Evolutionary conservation across 92 coral and sea anemone species (phyloP).

Genomic region (Zoanthus sociatus): DNA sequence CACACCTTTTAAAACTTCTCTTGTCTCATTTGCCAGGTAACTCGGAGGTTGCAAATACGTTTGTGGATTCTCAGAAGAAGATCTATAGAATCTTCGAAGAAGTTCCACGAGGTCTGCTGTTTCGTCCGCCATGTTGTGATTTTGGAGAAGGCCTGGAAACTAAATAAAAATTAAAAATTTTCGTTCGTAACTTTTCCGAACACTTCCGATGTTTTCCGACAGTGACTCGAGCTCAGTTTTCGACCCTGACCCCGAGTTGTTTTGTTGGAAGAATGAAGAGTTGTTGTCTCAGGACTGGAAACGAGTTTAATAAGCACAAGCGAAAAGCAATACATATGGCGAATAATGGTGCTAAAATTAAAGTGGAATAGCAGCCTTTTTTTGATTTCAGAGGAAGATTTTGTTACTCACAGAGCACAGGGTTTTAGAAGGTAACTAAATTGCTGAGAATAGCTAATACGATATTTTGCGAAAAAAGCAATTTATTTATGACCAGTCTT

Average conservation of each 20-base stretch:
- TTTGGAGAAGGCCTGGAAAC: slow-evolving; percentile 24
- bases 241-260: too few species aligned
- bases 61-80: slow-evolving; percentile 66
- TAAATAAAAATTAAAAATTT: background rate
- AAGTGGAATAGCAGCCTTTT: background rate
- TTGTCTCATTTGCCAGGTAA: slow-evolving; percentile 64
- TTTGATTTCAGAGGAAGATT: background rate
- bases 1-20: slow-evolving; percentile 61
- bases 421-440: slow-evolving; percentile 12
- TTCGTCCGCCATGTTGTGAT: slow-evolving; percentile 78
- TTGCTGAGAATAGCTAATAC: background rate
- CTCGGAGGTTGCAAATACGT: slow-evolving; percentile 72
- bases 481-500: background rate
- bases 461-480: background rate
- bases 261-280: background rate
- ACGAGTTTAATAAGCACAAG: slow-evolving; percentile 4
- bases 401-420: background rate
- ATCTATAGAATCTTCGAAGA: slow-evolving; percentile 53
- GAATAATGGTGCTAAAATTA: slow-evolving; percentile 12
- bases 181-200: slow-evolving; percentile 2
- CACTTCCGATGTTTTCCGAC: background rate
- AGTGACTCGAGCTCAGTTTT: background rate
- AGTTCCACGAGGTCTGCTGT: slow-evolving; percentile 61
- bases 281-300: background rate
- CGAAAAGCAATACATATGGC: slow-evolving; percentile 22